A percentile compares a stretch with the other conserved stretches of the same genome.
Conservation (phyloP, 2,888 invertebrate species). For the Chesias legatella region DNA sequence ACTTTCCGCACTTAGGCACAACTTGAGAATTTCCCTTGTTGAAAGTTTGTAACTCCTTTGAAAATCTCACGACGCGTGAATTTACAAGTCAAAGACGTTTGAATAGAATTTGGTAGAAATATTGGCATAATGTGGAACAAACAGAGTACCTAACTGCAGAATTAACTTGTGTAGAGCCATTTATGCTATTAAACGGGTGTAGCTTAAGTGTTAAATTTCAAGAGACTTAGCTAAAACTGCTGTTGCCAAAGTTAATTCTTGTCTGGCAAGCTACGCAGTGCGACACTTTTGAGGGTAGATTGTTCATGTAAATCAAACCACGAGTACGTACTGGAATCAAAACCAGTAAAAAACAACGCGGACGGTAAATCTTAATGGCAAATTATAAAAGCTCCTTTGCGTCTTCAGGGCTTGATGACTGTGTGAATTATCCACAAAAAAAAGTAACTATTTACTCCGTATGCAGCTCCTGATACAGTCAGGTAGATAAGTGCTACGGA, state of each 20-base stretch:
- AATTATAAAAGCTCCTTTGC: no score
- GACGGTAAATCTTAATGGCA: no score
- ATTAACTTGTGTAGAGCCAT: no score
- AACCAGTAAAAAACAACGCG: no score
- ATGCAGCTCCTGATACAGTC: slow-evolving; percentile 1
- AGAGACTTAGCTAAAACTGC: slow-evolving; percentile 8
- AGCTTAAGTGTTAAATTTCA: slow-evolving; percentile 5
- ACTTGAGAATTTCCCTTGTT: slow-evolving; percentile 10
- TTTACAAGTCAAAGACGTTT: slow-evolving; percentile 12
- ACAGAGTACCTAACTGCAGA: no score
- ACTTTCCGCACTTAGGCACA: slow-evolving; percentile 8
- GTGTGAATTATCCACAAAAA: no score
- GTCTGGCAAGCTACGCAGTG: background rate
- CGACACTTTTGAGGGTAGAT: slow-evolving; percentile 9
- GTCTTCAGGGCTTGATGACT: no score
- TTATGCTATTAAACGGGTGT: background rate
- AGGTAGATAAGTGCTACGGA: slow-evolving; percentile 13
- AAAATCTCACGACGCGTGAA: slow-evolving; percentile 12
- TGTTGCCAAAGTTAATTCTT: background rate
- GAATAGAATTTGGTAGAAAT: slow-evolving; percentile 1
- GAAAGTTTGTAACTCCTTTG: slow-evolving; percentile 17
- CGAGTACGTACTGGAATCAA: no score
- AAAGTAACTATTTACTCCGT: no score
- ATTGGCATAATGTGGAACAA: background rate
- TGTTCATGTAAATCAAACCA: slow-evolving; percentile 2